Base-by-base conservation (phyloP, 2,797 vertebrate genomes). In the Pseudopleuronectes americanus region DNA sequence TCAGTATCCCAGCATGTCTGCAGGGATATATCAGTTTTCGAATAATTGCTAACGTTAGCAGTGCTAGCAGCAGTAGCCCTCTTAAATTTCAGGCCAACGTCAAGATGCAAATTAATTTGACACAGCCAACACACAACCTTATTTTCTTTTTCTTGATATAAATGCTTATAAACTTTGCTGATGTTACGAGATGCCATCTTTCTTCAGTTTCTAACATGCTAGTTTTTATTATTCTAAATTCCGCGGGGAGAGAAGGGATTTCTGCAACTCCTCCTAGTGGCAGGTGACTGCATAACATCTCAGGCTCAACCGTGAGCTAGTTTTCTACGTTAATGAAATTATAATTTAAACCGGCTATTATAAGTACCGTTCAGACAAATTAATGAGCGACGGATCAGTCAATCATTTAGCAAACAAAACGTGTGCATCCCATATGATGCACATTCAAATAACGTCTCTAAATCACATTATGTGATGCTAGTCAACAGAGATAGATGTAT, bases 371-470 rank as follows among this genome's bases (percentile, higher is more conserved):
- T 38, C 12, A 4, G 36, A 13, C 36, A 38, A 38, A 38, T 38
- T 12, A 38, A 12, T 12, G 36, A 38, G 36, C 3, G 36, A 13
- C 13, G 36, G 36, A 38, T 13, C 12, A 38, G 36, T 45, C 7
- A 45, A 45, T 45, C 16, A 19, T 45, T 19, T 2, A 19, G 43
- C 43, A 16, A 43, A 43, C 12, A 13, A 14, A 13, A 17, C 1
- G 14, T 43, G 14, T 43, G 14, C 41, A 17, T 45, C 12, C 16
- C 43, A 16, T 7, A 7, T 19, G 5, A 45, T 1, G 14, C 14
- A 16, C 16, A 19, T 6, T 45, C 5, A 19, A 17, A 45, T 13
- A 43, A 43, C 2, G 6, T 68, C 71, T 79, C 69, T 68, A 28
- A 13, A 43, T 28, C 24, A 17, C 22, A 1, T 22, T 14, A 54